Base-by-base conservation (phyloP, 2,888 invertebrate genomes). In the Petrolisthes cinctipes region DNA sequence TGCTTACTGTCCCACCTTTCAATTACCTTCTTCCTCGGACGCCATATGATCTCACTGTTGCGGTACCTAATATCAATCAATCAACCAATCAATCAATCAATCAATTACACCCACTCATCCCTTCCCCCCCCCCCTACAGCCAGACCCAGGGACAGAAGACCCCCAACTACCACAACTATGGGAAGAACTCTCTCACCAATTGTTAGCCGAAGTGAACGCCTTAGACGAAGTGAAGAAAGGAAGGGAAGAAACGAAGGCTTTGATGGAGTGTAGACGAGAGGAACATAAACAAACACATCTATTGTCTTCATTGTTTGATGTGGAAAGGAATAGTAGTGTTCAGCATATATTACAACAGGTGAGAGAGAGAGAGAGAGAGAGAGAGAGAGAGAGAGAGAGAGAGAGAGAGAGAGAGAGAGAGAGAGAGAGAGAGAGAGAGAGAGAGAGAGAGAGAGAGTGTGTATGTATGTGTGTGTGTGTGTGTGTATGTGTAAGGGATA, bases 281-380 rank as follows among this genome's bases (percentile, higher is more conserved):
- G 85, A 89, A 61, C 78, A 87, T n/a, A 53, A 83, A n/a, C 23
- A 17, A 54, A 79, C 75, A 9, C 53, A 61, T n/a, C 85, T 89
- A 11, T 80, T 83, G 20, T 83, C 87, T 14, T 56, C 78, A 61
- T 51, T 89, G 20, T 89, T 89, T n/a, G 79, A 87, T 61, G 83
- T 85, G 20, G 75, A 85, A 23, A 76, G 83, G 57, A 87, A 89
- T 61, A 84, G 82, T 73, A 87, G 85, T 0, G 89, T 87, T 4
- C 84, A 85, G 81, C 75, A 73, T 17, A 85, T 89, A 5, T 71
- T 89, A 20, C 56, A 80, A 14, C 75, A 89, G 89, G 89, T 89
- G 54, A 66, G 23, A 37, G 23, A n/a, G 56, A 17, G 37, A 9
- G 6, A 37, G 37, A 37, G 37, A 37, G 37, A 37, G 37, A 37